Evolutionary conservation across 2,113 vertebrate species (phyloP).

Genomic region (Collichthys lucidus): DNA sequence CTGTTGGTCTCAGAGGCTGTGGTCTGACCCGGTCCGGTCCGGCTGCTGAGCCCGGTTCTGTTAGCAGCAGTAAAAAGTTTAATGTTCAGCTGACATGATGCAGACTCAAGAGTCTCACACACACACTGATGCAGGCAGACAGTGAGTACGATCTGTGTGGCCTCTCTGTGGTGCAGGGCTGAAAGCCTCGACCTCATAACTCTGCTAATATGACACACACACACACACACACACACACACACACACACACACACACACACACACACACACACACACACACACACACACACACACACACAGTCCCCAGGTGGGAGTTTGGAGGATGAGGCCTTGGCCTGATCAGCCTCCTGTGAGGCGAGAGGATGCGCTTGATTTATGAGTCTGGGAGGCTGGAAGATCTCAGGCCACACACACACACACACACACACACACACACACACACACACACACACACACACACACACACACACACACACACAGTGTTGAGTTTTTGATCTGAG

Average conservation of each 20-base stretch:
- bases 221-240: too few relatives aligned
- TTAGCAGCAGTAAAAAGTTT: too few relatives aligned
- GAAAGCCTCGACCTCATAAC: constrained; percentile 22
- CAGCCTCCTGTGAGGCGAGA: constrained; percentile 5
- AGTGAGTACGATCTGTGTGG: constrained; percentile 18
- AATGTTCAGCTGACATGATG: too few relatives aligned
- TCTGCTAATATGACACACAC: background rate
- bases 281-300: background rate
- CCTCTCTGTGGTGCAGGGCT: constrained; percentile 18
- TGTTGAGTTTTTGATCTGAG: background rate
- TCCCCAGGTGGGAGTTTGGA: constrained; percentile 11
- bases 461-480: background rate
- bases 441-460: too few relatives aligned
- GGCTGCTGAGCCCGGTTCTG: too few relatives aligned
- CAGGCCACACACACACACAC: constrained; percentile 5
- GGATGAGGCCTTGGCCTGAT: constrained; percentile 34
- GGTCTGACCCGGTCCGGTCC: too few relatives aligned
- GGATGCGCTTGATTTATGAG: constrained; percentile 52
- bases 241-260: too few relatives aligned
- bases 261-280: background rate
- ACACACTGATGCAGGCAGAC: too few relatives aligned
- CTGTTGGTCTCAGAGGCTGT: too few relatives aligned
- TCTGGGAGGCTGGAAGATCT: constrained; percentile 26
- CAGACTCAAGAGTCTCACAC: too few relatives aligned
- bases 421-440: too few relatives aligned